Evolutionary conservation across 2,888 invertebrate genomes (phyloP).

Genomic region (Sarcophaga carnaria): DNA sequence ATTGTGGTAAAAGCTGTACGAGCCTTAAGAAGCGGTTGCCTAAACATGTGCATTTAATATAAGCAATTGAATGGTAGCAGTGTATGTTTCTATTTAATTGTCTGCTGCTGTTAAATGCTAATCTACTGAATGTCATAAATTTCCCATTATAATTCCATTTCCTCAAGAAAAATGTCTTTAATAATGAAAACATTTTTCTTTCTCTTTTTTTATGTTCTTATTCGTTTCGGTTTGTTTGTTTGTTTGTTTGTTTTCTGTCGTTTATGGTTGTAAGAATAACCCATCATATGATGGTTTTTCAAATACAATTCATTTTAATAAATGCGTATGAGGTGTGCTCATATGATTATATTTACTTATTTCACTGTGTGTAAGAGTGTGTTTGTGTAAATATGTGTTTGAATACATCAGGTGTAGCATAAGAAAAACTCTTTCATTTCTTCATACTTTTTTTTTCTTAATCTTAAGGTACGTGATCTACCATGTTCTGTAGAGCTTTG

Average conservation of each 20-base stretch:
- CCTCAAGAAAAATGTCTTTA: not conserved
- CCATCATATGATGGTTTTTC: not conserved
- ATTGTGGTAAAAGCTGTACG: too few species aligned
- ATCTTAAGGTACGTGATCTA: constrained; percentile 58
- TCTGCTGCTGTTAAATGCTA: too few species aligned
- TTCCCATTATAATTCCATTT: constrained; percentile 28
- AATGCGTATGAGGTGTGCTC: not conserved
- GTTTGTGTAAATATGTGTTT: constrained; percentile 1
- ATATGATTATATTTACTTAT: too few species aligned
- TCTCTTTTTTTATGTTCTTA: too few species aligned
- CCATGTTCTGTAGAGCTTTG: constrained; percentile 44
- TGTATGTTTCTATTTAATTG: too few species aligned
- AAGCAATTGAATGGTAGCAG: too few species aligned
- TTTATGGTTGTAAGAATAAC: constrained; percentile 9
- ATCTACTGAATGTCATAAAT: not conserved
- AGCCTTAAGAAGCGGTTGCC: too few species aligned
- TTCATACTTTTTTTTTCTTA: constrained; percentile 36
- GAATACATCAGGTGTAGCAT: constrained; percentile 24
- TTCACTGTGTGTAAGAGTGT: not conserved
- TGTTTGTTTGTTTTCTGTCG: not conserved
- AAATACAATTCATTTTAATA: not conserved
- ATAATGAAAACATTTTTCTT: not conserved
- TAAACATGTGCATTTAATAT: too few species aligned
- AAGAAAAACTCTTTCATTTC: constrained; percentile 18
- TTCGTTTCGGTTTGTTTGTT: too few species aligned